Evolutionary conservation across 1,140 invertebrate species (phyloP).

Genomic region (Stenopsyche tienmushanensis): DNA sequence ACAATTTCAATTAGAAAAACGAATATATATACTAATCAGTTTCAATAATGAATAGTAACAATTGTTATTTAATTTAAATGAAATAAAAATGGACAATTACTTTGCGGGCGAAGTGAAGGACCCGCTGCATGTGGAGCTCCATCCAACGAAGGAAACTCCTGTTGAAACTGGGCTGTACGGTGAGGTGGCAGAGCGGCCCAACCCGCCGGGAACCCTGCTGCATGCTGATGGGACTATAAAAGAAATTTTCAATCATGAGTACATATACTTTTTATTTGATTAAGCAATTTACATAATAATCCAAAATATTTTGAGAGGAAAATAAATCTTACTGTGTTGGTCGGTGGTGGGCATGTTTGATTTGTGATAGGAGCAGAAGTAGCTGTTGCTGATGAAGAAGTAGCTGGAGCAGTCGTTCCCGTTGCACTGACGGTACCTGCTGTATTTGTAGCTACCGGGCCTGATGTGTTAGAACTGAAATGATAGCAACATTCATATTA

Average conservation of each 20-base stretch:
- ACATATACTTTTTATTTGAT: neutral
- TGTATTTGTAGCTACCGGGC: constrained; percentile 2
- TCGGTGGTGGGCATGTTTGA: constrained; percentile 48
- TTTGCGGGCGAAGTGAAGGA: constrained; percentile 53
- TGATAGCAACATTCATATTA: no score
- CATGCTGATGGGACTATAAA: constrained; percentile 40
- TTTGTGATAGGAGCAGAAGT: constrained; percentile 46
- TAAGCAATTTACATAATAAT: neutral
- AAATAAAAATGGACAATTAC: constrained; percentile 42
- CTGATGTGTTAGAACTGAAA: constrained; percentile 13
- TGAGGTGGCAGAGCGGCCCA: constrained; percentile 64
- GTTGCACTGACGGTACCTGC: neutral
- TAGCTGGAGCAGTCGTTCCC: constrained; percentile 2
- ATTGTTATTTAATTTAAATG: constrained; percentile 9
- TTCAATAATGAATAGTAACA: neutral
- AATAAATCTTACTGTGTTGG: constrained; percentile 27
- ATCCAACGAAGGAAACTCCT: constrained; percentile 79
- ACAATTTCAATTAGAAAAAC: neutral
- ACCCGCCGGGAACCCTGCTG: constrained; percentile 45
- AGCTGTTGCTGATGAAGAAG: constrained; percentile 20
- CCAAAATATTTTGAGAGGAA: neutral
- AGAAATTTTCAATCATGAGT: neutral
- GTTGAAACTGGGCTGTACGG: constrained; percentile 76
- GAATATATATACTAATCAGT: neutral
- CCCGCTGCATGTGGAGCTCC: constrained; percentile 53